Conservation (phyloP, 2,888 invertebrate genomes). For the Stomorhina lunata region DNA sequence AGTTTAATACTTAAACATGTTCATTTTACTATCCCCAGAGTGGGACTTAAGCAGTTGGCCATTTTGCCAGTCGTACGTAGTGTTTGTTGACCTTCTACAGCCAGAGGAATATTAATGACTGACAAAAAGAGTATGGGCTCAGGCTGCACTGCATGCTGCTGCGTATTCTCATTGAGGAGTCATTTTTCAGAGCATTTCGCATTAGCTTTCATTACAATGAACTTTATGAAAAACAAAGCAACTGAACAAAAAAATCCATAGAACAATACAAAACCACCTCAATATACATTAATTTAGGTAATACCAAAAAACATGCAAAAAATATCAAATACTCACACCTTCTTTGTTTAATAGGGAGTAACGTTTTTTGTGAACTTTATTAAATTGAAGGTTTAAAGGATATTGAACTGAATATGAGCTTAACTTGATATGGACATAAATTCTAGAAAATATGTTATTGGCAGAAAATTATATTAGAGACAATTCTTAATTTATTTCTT, state of each 20-base stretch:
- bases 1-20: slow-evolving; percentile 18
- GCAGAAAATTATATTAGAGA: too few species aligned
- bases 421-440: too few species aligned
- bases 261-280: background rate
- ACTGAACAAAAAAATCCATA: background rate
- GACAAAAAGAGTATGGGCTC: slow-evolving; percentile 2
- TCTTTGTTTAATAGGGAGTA: background rate
- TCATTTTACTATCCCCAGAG: slow-evolving; percentile 7
- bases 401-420: too few species aligned
- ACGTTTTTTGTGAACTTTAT: background rate
- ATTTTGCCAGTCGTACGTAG: background rate
- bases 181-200: slow-evolving; percentile 49
- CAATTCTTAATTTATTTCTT: too few species aligned
- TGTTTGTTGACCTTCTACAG: slow-evolving; percentile 41
- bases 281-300: background rate
- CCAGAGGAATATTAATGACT: slow-evolving; percentile 44
- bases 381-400: background rate
- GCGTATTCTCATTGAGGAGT: slow-evolving; percentile 16
- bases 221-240: background rate
- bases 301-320: background rate
- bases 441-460: too few species aligned
- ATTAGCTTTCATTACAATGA: slow-evolving; percentile 58
- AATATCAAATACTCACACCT: background rate
- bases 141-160: background rate
- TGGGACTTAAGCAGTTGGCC: too few species aligned